Base-by-base conservation (phyloP, 2,888 invertebrate genomes). In the Poecilus cupreus region DNA sequence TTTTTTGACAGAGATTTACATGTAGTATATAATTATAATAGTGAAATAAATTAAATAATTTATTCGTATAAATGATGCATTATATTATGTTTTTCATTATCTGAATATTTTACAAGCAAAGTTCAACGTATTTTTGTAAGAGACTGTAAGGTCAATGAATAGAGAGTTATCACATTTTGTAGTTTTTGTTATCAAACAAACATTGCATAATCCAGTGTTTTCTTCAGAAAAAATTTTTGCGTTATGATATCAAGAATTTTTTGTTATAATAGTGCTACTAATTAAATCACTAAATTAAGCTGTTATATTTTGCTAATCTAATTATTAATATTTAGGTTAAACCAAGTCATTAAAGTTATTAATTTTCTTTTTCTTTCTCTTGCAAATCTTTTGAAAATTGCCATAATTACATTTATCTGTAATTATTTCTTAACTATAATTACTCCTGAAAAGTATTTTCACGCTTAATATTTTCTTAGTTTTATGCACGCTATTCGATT, bases 161-260 rank as follows among this genome's bases (percentile, higher is more conserved):
- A 60, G 26, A 60, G 60, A 60, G 24, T 60, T 60, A 60, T 60
- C 26, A 13, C 60, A 24, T 60, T 60, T 60, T 60, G 3, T 22
- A 20, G n/a, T 24, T 6, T 60, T 60, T 60, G 13, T 60, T 60
- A 26, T 60, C 26, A 60, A 60, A 60, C 60, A 60, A 60, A 26
- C n/a, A 26, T 60, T 60, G 26, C 24, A n/a, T 26, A 24, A 60
- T 1, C 8, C 6, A 49, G 16, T 18, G 16, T 49, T 11, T 8
- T 18, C 13, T 49, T 49, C 18, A 8, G 0, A n/a, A n/a, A n/a
- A n/a, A n/a, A n/a, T n/a, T n/a, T n/a, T n/a, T n/a, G n/a, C n/a
- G n/a, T n/a, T n/a, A n/a, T n/a, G n/a, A n/a, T n/a, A n/a, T n/a
- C n/a, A n/a, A n/a, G n/a, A n/a, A n/a, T n/a, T n/a, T n/a, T n/a